These are phyloP conservation scores for Drosophila algonquin DNA, from an alignment of 2,888 invertebrate genomes.

Conservation along the genomic window DNA sequence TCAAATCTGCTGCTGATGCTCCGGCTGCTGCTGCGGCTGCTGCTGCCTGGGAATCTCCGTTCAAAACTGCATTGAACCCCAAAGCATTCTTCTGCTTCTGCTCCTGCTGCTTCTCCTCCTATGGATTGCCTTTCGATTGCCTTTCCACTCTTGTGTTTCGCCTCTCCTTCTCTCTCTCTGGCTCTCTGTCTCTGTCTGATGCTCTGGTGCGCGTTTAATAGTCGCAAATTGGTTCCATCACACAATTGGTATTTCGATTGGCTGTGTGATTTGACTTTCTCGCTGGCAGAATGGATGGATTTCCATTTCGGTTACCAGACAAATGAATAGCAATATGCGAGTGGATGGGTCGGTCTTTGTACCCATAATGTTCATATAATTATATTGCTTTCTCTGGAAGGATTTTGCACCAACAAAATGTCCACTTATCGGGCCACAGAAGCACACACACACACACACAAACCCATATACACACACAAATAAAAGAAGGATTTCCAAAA, in stretches of 20 bases:
- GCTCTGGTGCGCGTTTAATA: conserved; percentile 70
- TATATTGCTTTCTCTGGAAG: conserved; percentile 12
- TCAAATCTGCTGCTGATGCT: conserved; percentile 25
- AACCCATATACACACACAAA: conserved; percentile 54
- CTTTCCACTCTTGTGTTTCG: conserved; percentile 11
- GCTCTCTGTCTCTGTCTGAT: conserved; percentile 45
- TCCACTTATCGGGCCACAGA: conserved; percentile 74
- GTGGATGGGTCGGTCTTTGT: neutral
- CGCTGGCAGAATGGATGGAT: conserved; percentile 15
- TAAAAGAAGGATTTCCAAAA: conserved; percentile 63
- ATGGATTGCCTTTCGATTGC: conserved; percentile 19
- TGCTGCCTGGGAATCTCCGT: conserved; percentile 20
- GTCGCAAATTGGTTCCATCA: conserved; percentile 70
- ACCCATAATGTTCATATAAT: neutral
- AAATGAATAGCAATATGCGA: conserved; percentile 9
- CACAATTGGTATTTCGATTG: conserved; percentile 63
- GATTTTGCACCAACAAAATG: conserved; percentile 36
- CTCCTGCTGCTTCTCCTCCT: conserved; percentile 24
- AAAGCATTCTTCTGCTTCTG: conserved; percentile 30
- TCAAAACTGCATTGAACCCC: conserved; percentile 37
- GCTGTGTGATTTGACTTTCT: conserved; percentile 41
- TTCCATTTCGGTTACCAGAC: conserved; percentile 12
- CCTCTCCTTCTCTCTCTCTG: too few relatives aligned
- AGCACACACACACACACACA: neutral
- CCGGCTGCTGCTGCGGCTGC: neutral